Base-by-base conservation (phyloP, 2,888 invertebrate species). In the Drosophila demipolita region DNA sequence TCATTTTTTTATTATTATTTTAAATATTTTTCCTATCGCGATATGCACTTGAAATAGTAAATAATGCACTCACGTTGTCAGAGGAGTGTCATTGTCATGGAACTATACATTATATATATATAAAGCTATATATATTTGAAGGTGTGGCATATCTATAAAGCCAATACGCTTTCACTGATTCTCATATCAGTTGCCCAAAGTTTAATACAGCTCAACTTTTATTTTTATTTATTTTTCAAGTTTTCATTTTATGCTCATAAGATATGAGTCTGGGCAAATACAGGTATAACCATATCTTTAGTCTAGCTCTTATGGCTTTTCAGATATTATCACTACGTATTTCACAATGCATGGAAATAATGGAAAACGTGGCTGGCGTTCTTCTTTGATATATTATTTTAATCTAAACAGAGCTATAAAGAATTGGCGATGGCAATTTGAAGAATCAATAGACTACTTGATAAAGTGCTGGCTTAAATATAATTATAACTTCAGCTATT, bases 21-120 rank as follows among this genome's bases (percentile, higher is more conserved):
- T 40, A 50, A 32, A 38, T 42, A 48, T 12, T 61, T 68, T 80
- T 73, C 48, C 80, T 60, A 68, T 71, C 71, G 59, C 45, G 66
- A 71, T 68, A 75, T 72, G 86, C 53, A 40, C 17, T 59, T 36
- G 52, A 65, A 63, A 64, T 57, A 49, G 26, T 45, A 63, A 57
- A 57, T 79, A 38, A 50, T 42, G 12, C 55, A 42, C 42, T 45
- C 42, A 38, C 15, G 26, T 40, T 29, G 45, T 15, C 33, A 81
- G 66, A 77, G 73, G 53, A 60, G 40, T 42, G 70, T 55, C 81
- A 81, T 55, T 81, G 78, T 77, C 20, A 58, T 12, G 29, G 26
- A 50, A 29, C 45, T 20, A 15, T 48, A 6, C 6, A n/a, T 17
- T 33, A 35, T 35, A 23, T 53, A 23, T 7, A 35, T 12, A 3